Evolutionary conservation across 2,888 invertebrate genomes (phyloP), one percentile per base, ranked within the genome.

Genomic region (Chloroclystis v-ata): DNA sequence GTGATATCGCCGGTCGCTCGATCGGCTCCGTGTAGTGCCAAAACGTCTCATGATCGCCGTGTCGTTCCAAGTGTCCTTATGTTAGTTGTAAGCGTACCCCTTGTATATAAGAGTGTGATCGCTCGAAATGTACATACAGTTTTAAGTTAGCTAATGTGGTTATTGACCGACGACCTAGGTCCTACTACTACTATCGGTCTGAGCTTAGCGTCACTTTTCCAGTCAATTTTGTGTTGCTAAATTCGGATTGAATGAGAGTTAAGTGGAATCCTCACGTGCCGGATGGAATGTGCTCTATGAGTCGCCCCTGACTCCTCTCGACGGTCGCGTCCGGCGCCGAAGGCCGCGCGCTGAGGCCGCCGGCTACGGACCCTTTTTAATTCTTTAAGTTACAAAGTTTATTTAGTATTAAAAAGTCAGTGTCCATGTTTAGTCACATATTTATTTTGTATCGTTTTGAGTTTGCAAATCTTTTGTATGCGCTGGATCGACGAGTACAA

Each of bases 21-120:
- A 13, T 35, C 52, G 47, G 54, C 49, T 49, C 50, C 47, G 58
- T 59, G 50, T 55, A 57, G 64, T 62, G 61, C 59, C 62, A 62
- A 58, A 58, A 62, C 49, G 47, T 54, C 60, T 69, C 70, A 60
- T 61, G 58, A 57, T 63, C 61, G 55, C 63, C 47, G 49, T 49
- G 48, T 67, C 63, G 67, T 69, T 70, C 75, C 77, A 86, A 85
- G 86, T 86, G 86, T 76, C 85, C 86, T 86, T 86, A 86, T 72
- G 64, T 69, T 79, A 78, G 79, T 62, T 71, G 16, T 52, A 75
- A 72, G 69, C 42, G 63, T 67, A 72, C 67, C 69, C 65, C 55
- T 55, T 68, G 67, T 66, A 65, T 59, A 63, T 63, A 67, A 51
- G 49, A 57, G 63, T 61, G 59, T 61, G 61, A 56, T 33, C 14